phyloP scores from a whole-genome alignment of 2,888 invertebrate genomes.

The Lithodes maja region DNA sequence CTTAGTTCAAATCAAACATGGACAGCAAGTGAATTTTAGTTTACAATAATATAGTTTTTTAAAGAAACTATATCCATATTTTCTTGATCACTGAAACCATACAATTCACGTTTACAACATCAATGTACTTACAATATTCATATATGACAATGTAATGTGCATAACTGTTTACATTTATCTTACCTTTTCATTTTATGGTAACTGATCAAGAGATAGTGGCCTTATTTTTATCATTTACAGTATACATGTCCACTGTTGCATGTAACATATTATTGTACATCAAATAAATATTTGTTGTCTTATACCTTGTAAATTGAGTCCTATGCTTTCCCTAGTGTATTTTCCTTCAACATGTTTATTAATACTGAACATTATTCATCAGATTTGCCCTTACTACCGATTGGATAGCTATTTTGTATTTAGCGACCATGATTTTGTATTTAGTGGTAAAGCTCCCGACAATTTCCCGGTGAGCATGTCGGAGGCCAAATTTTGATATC shows the following conservation, averaged over 20 bases:
- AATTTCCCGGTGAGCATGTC: too few relatives aligned
- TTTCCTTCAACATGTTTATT: too few relatives aligned
- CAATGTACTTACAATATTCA: neutral
- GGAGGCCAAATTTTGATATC: too few relatives aligned
- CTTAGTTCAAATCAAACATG: conserved; percentile 33
- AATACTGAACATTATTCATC: too few relatives aligned
- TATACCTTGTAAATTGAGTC: too few relatives aligned
- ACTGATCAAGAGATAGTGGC: conserved; percentile 8
- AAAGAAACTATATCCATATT: neutral
- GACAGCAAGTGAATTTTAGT: neutral
- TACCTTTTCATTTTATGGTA: neutral
- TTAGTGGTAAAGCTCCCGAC: too few relatives aligned
- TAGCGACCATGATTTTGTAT: too few relatives aligned
- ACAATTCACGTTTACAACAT: neutral
- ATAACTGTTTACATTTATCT: neutral
- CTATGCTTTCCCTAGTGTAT: too few relatives aligned
- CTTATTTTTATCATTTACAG: conserved; percentile 20
- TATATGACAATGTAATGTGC: neutral
- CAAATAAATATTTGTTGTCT: conserved; percentile 32
- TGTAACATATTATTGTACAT: neutral
- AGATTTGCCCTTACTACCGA: too few relatives aligned
- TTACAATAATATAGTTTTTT: neutral
- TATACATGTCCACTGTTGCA: conserved; percentile 18
- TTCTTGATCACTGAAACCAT: neutral
- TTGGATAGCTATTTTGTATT: too few relatives aligned